phyloP scores from a whole-genome alignment of 2,113 vertebrate species.

The Ictidomys tridecemlineatus region DNA sequence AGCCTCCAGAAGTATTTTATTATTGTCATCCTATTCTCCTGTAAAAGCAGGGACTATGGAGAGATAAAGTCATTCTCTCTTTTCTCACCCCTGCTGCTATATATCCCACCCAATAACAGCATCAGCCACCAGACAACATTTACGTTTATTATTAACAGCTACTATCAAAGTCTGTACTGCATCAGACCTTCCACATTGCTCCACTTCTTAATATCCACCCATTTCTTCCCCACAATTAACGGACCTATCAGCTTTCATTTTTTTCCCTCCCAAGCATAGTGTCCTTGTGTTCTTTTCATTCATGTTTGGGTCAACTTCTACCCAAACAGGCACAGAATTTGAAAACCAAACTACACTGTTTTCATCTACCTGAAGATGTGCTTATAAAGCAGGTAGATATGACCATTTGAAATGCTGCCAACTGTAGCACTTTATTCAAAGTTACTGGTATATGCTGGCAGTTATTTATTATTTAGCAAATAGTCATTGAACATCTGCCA shows the following conservation, averaged over 20 bases:
- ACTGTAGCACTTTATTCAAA: not conserved
- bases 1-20: not conserved
- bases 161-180: not conserved
- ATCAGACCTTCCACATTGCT: not conserved
- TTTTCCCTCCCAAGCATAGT: not conserved
- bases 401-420: not conserved
- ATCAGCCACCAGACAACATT: not conserved
- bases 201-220: not conserved
- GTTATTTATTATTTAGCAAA: not conserved
- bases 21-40: not conserved
- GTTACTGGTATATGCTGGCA: not conserved
- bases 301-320: not conserved
- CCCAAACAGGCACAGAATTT: not conserved
- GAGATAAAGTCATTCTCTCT: not conserved
- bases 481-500: not conserved
- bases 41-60: not conserved
- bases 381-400: not conserved
- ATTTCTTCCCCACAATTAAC: not conserved
- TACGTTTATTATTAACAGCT: not conserved
- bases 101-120: not conserved
- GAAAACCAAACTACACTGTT: not conserved
- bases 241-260: not conserved
- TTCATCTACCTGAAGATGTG: not conserved
- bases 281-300: not conserved
- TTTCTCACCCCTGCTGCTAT: not conserved